Evolutionary conservation across 2,888 invertebrate genomes (phyloP).

Genomic region (Ormyrus nitidulus): DNA sequence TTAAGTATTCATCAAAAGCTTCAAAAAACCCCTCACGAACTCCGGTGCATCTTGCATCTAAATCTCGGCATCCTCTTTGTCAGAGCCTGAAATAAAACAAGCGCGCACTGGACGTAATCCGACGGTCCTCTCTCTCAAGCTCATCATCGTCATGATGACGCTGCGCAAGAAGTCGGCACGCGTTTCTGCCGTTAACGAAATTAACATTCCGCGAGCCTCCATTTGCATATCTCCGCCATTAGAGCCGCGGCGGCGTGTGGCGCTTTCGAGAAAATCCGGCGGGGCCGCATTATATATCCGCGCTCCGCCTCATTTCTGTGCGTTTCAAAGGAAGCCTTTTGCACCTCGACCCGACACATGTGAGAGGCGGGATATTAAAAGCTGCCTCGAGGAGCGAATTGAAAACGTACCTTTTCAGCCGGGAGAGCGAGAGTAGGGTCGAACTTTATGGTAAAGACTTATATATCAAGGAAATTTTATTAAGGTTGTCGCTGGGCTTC

Average conservation of each 20-base stretch:
- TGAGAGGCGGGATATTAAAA: slow-evolving; percentile 6
- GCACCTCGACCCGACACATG: background rate
- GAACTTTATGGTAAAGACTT: too few relatives aligned
- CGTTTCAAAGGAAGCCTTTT: slow-evolving; percentile 18
- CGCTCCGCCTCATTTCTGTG: background rate
- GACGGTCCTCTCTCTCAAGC: background rate
- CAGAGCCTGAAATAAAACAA: background rate
- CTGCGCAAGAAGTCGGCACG: background rate
- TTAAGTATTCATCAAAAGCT: too few relatives aligned
- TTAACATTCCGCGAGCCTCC: slow-evolving; percentile 41
- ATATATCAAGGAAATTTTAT: too few relatives aligned
- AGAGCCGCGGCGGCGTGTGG: background rate
- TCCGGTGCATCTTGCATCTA: too few relatives aligned
- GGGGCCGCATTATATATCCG: background rate
- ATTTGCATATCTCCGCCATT: slow-evolving; percentile 49
- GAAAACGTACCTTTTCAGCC: background rate
- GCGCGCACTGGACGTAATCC: background rate
- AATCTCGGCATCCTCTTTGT: too few relatives aligned
- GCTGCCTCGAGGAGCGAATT: background rate
- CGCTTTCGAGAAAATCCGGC: too few relatives aligned
- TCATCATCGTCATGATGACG: slow-evolving; percentile 11
- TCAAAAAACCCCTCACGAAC: too few relatives aligned
- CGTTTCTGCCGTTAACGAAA: slow-evolving; percentile 46
- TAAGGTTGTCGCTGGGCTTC: too few relatives aligned
- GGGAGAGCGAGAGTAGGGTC: background rate